Evolutionary conservation across 2,113 vertebrate genomes (phyloP), one percentile per base, ranked within the genome.

Genomic region (Tringa solitaria): DNA sequence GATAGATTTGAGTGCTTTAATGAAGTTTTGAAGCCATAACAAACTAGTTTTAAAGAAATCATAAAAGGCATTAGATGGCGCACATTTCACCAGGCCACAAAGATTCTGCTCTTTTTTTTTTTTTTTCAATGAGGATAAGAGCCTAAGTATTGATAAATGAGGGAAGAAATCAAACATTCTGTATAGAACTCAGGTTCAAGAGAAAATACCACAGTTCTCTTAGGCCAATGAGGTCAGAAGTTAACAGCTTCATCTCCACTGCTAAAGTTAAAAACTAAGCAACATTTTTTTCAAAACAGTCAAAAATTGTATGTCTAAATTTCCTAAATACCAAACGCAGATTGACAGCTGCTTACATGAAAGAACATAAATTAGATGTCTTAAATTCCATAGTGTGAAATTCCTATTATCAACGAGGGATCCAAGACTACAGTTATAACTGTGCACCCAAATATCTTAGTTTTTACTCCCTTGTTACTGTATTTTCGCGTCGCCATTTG

Each of bases 1-100:
- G 96, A 90, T 26, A 95, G 18, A 84, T 86, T 96, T 68, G 41
- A 92, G 13, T 33, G 32, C 21, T 59, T 96, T 89, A 96, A 65
- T 78, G 50, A 79, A 45, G 39, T 61, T 92, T 50, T 59, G 28
- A 94, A 84, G 61, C 15, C 17, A 10, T 16, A 65, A 73, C 5
- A 72, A 90, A 63, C 2, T 5, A 65, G 19, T 76, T 59, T 43
- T 23, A 45, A 92, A 56, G 30, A 89, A 78, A 48, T 32, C 9
- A 37, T 21, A 43, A 37, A 26, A 65, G 30, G 14, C 45, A 86
- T 37, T 39, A 35, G 16, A 57, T 6, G 12, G 28, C 28, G 64
- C 45, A 64, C 13, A 51, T 56, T 86, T 86, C 23, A 64, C 30
- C 46, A 86, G 27, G 32, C 6, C 26, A 64, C 39, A 60, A 89